Conservation (phyloP, 2,113 vertebrate genomes). For the Donacobius atricapilla region DNA sequence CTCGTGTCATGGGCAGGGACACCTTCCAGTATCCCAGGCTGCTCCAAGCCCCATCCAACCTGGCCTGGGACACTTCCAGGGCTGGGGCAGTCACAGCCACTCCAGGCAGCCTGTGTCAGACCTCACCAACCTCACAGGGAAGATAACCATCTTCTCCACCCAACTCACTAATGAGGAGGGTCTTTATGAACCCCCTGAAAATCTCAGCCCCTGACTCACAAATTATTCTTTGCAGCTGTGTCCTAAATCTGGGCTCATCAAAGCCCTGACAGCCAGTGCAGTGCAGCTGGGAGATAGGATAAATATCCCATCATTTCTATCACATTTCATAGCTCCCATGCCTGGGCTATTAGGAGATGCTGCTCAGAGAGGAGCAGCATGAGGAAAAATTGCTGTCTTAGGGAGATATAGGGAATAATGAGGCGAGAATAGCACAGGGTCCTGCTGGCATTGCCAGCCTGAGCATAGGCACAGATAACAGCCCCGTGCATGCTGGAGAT, state of each 20-base stretch:
- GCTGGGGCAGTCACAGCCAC: not conserved
- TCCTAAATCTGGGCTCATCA: not conserved
- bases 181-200: not conserved
- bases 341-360: not conserved
- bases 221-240: not conserved
- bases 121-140: not conserved
- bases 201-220: not conserved
- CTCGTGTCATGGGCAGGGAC: not conserved
- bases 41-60: not conserved
- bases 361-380: not conserved
- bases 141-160: not conserved
- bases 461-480: not conserved
- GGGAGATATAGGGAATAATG: not conserved
- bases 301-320: not conserved
- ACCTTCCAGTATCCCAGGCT: not conserved
- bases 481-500: not conserved
- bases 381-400: not conserved
- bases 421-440: not conserved
- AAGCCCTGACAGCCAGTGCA: not conserved
- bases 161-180: not conserved
- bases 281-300: not conserved
- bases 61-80: not conserved
- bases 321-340: not conserved
- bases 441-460: not conserved
- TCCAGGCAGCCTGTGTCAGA: not conserved